Conservation (phyloP, 2,888 invertebrate species). For the Eulithis prunata region DNA sequence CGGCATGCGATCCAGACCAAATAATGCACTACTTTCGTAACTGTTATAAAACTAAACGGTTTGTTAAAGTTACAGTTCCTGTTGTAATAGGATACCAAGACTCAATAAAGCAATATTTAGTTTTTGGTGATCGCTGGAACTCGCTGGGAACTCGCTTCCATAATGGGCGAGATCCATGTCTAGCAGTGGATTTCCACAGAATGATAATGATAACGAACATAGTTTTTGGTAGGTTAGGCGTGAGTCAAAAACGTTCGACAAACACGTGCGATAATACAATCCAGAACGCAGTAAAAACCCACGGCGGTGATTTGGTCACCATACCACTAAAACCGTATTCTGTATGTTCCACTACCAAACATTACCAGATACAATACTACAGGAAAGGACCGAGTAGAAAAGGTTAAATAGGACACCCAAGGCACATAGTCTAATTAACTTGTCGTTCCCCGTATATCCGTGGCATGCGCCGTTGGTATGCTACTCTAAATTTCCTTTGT, state of each 20-base stretch:
- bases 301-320: neutral
- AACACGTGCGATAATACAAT: neutral
- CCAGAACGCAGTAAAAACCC: neutral
- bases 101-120: no score
- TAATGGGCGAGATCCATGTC: no score
- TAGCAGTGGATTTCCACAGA: no score
- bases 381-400: conserved; percentile 27
- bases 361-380: conserved; percentile 1
- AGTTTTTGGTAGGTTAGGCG: neutral
- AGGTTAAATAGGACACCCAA: conserved; percentile 24
- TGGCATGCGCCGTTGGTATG: conserved; percentile 22
- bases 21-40: conserved; percentile 48
- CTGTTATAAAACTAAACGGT: conserved; percentile 52
- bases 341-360: neutral
- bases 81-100: neutral
- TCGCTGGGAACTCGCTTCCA: no score
- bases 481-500: conserved; percentile 32
- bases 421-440: conserved; percentile 29
- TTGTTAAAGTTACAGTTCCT: conserved; percentile 29
- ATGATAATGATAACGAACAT: no score
- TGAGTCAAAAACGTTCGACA: neutral
- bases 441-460: conserved; percentile 20
- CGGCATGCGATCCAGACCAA: conserved; percentile 48
- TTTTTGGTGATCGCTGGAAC: no score
- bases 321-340: no score